Percentiles rank a stretch among this genome's conserved stretches.
Conservation (phyloP, 2,113 vertebrate species). For the Sorex araneus region DNA sequence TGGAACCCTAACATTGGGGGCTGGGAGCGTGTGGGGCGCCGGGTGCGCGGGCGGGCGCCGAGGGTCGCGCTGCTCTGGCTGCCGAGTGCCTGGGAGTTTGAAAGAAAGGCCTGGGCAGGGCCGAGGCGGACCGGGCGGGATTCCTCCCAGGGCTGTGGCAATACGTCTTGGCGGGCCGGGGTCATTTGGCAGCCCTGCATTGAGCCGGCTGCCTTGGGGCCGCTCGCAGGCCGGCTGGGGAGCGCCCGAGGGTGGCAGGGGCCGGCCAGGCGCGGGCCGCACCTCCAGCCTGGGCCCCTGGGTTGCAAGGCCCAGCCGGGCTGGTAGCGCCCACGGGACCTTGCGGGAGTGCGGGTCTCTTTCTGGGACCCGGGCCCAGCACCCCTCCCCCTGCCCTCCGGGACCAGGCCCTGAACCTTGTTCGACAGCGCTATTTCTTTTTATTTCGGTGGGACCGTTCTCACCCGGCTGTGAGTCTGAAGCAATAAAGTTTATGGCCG, state of each 20-base stretch:
- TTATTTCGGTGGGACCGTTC: slow-evolving; percentile 90
- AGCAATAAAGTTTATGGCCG: slow-evolving; percentile 94
- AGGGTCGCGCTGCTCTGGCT: slow-evolving; percentile 29
- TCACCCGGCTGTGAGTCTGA: slow-evolving; percentile 92
- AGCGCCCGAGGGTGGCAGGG: slow-evolving; percentile 59
- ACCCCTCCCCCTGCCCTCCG: slow-evolving; percentile 27
- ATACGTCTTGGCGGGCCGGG: slow-evolving; percentile 72
- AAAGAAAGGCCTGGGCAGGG: slow-evolving; percentile 76
- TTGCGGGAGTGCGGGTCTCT: background rate
- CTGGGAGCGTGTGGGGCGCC: slow-evolving; percentile 65
- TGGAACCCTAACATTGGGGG: slow-evolving; percentile 43
- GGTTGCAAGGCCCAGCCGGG: slow-evolving; percentile 12
- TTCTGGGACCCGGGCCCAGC: background rate
- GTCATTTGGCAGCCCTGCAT: slow-evolving; percentile 78
- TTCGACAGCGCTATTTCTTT: slow-evolving; percentile 89
- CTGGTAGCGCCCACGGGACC: background rate
- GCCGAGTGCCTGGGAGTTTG: slow-evolving; percentile 35
- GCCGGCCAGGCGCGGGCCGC: background rate
- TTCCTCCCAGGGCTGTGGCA: slow-evolving; percentile 71
- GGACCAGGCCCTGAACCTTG: slow-evolving; percentile 90
- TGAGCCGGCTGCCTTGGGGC: slow-evolving; percentile 63
- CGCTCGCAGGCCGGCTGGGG: slow-evolving; percentile 5
- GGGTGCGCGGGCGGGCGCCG: background rate
- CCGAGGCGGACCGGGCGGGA: slow-evolving; percentile 69
- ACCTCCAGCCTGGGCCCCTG: slow-evolving; percentile 49